phyloP scores from a whole-genome alignment of 2,797 vertebrate genomes.

The Limnodromus scolopaceus region DNA sequence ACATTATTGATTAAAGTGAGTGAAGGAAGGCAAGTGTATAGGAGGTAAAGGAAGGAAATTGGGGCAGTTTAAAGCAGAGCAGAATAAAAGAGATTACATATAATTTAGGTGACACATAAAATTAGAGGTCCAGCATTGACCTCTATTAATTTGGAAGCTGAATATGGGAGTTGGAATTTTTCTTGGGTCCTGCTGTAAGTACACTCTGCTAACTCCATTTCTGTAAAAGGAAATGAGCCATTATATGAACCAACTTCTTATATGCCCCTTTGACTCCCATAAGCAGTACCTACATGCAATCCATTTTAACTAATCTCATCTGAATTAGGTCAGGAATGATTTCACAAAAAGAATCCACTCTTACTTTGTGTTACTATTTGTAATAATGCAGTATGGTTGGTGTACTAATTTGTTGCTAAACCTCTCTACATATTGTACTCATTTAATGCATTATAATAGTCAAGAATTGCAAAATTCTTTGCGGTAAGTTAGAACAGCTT shows the following conservation, averaged over 20 bases:
- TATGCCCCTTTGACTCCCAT: background rate
- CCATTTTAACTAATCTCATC: background rate
- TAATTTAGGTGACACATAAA: background rate
- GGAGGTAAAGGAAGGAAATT: background rate
- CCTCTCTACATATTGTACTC: background rate
- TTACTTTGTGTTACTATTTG: background rate
- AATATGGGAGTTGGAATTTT: background rate
- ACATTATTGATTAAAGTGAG: background rate
- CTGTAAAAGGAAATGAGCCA: background rate
- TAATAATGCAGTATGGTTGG: background rate
- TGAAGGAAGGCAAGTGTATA: background rate
- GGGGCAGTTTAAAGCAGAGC: background rate
- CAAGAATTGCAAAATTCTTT: background rate
- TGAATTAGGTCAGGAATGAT: background rate
- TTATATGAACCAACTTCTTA: background rate
- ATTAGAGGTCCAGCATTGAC: background rate
- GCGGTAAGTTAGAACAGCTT: background rate
- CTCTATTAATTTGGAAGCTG: background rate
- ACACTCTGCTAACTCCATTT: background rate
- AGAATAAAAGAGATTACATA: background rate
- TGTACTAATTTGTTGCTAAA: background rate
- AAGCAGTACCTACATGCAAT: background rate
- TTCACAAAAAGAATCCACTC: background rate
- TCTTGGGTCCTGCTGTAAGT: background rate
- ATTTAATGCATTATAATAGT: background rate